Percentiles rank a stretch among this genome's conserved stretches.
These are phyloP conservation scores for Mastomys coucha DNA, from an alignment of 2,113 vertebrate genomes.

Conservation along the genomic window DNA sequence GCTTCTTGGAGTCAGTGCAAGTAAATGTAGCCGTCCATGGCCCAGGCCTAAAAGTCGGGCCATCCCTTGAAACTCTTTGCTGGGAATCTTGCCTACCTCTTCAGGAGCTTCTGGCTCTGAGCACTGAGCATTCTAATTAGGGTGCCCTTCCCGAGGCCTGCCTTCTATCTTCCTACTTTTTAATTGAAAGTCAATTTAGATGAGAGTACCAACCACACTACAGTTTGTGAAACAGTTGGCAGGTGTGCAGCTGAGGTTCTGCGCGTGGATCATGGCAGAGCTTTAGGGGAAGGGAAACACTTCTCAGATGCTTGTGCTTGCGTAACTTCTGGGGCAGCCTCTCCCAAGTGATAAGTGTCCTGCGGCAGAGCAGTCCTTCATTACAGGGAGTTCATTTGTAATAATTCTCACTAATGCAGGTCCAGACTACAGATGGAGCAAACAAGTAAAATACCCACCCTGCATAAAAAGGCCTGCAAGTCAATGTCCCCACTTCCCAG, in stretches of 20 bases:
- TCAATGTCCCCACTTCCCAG: not conserved
- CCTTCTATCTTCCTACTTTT: slow-evolving; percentile 14
- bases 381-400: not conserved
- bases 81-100: not conserved
- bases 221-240: slow-evolving; percentile 21
- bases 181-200: slow-evolving; percentile 37
- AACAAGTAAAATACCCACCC: not conserved
- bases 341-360: not conserved
- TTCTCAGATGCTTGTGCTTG: not conserved
- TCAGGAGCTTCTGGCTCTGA: not conserved
- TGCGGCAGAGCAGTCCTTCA: not conserved
- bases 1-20: not conserved
- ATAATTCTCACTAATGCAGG: slow-evolving; percentile 16
- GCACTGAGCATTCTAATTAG: not conserved
- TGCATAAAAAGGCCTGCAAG: slow-evolving; percentile 2
- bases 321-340: not conserved
- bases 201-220: slow-evolving; percentile 23
- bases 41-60: not conserved
- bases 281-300: not conserved
- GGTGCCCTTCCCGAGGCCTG: not conserved
- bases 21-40: not conserved
- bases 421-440: not conserved
- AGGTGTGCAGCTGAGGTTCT: not conserved
- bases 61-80: not conserved
- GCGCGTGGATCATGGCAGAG: not conserved